Evolutionary conservation across 2,888 invertebrate species (phyloP), one percentile per base, ranked within the genome.

Genomic region (Embidobia sp.): DNA sequence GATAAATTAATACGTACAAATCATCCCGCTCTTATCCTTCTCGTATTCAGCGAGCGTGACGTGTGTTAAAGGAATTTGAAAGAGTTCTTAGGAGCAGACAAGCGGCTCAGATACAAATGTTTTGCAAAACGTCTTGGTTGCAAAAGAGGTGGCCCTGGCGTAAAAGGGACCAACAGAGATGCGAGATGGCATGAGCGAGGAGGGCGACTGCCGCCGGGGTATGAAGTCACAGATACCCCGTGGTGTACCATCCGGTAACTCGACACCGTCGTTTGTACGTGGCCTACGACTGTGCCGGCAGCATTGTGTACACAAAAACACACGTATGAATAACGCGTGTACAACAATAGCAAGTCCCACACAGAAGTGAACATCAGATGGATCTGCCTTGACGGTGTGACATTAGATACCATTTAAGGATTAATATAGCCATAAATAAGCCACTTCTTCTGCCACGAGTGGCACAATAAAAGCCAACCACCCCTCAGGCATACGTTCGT

Each of bases 351-450:
- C 85, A 82, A 85, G 83, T 87, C 84, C 84, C 82, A 85, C 86
- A 83, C 84, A 84, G 82, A 83, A 81, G 79, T 80, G 83, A 78
- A 81, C 84, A 83, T 85, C 85, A 83, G 86, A 86, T 86, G 83
- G 85, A 86, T 87, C 84, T 83, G 83, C 80, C 85, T 77, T 79
- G 82, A 83, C 80, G 83, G 81, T 87, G 85, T 86, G 88, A 88
- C 89, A 88, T 88, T 88, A 88, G 88, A 88, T 89, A 88, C 87
- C 87, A 87, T 89, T 89, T 89, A 89, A 89, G 88, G 88, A 89
- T 89, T 89, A 89, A 89, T 89, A 89, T 86, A 88, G 88, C 86
- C 87, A 89, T 89, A 89, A 89, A 89, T 89, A 88, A 86, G 83
- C 79, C n/a, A n/a, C n/a, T 79, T 84, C 85, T 86, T 79, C 80